phyloP scores from a whole-genome alignment of 1,140 invertebrate species.

The Microplitis mediator region DNA sequence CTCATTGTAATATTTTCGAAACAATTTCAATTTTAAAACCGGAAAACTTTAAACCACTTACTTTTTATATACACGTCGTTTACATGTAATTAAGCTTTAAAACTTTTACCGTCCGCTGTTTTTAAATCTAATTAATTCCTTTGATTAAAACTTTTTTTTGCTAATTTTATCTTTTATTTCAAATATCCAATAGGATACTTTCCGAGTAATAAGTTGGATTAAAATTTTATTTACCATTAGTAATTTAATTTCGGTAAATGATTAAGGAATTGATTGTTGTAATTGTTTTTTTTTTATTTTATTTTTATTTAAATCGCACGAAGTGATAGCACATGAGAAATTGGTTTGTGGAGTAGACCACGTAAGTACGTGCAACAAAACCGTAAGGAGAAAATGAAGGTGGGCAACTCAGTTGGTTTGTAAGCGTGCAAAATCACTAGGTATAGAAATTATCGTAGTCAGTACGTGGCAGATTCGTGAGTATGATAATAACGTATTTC shows the following conservation, averaged over 20 bases:
- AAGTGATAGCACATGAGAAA: not conserved
- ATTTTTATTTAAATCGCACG: too few relatives aligned
- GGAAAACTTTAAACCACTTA: not conserved
- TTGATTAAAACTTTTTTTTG: not conserved
- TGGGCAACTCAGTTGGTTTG: not conserved
- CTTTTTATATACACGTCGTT: conserved; percentile 1
- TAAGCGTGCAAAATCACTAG: conserved; percentile 20
- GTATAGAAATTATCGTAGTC: conserved; percentile 26
- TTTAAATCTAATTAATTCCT: not conserved
- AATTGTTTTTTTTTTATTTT: too few relatives aligned
- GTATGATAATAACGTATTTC: not conserved
- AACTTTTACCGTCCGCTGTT: not conserved
- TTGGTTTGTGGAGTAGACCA: conserved; percentile 4
- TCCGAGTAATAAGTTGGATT: too few relatives aligned
- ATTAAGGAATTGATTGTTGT: too few relatives aligned
- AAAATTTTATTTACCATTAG: too few relatives aligned
- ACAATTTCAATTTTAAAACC: not conserved
- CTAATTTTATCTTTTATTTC: not conserved
- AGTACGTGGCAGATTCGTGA: conserved; percentile 15
- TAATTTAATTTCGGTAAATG: too few relatives aligned
- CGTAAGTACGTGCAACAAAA: conserved; percentile 26
- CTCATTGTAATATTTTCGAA: not conserved
- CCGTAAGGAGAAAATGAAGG: conserved; percentile 16
- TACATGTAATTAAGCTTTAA: conserved; percentile 1
- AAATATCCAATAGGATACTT: too few relatives aligned